Conservation (phyloP, 2,888 invertebrate genomes). For the Heliothis peltigera region DNA sequence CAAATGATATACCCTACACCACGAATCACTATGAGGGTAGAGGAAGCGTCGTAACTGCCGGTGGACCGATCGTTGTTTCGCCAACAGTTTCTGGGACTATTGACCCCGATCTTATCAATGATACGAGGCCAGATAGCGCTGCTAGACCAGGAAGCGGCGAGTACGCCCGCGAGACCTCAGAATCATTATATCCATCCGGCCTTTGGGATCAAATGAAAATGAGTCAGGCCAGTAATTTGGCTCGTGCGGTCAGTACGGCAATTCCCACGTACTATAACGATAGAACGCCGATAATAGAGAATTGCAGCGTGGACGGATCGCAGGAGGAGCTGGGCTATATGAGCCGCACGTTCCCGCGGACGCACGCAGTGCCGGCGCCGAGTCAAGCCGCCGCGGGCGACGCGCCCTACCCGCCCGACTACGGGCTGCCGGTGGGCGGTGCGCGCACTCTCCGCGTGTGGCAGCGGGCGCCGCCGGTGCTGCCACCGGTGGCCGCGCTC, state of each 20-base stretch:
- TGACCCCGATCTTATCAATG: conserved; percentile 96
- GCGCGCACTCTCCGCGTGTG: conserved; percentile 96
- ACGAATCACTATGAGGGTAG: conserved; percentile 92
- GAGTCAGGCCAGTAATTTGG: conserved; percentile 88
- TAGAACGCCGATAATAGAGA: conserved; percentile 93
- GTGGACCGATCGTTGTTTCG: conserved; percentile 92
- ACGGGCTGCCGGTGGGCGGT: conserved; percentile 92
- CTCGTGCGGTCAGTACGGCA: conserved; percentile 90
- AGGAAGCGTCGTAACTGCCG: conserved; percentile 91
- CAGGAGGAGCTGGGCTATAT: conserved; percentile 91
- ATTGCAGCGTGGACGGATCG: conserved; percentile 89
- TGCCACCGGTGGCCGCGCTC: conserved; percentile 95
- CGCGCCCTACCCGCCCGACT: conserved; percentile 93
- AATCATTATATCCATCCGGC: conserved; percentile 94
- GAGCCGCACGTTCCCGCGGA: conserved; percentile 91
- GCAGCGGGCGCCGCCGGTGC: conserved; percentile 96
- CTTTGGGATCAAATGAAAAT: conserved; percentile 92
- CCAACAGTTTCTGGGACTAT: conserved; percentile 93
- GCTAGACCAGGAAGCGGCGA: conserved; percentile 93
- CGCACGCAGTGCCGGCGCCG: conserved; percentile 78
- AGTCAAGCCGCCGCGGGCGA: conserved; percentile 83
- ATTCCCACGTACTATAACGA: conserved; percentile 92
- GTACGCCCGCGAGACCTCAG: conserved; percentile 93
- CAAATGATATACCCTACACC: conserved; percentile 92
- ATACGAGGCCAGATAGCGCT: conserved; percentile 92